phyloP scores from a whole-genome alignment of 2,888 invertebrate genomes.

The Perizoma flavofasciatum region DNA sequence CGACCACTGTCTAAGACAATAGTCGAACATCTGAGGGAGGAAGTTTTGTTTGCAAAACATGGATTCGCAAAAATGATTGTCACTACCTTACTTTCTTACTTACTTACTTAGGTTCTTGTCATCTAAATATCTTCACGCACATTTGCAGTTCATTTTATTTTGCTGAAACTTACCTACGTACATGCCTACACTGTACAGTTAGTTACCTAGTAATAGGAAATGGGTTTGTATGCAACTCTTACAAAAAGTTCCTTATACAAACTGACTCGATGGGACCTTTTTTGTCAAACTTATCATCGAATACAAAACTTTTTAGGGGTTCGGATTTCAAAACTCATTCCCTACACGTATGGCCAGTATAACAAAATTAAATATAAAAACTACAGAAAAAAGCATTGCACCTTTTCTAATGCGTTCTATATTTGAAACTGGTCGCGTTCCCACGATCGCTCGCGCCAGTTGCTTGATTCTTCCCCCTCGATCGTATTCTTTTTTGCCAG shows the following conservation, averaged over 20 bases:
- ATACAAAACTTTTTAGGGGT: conserved; percentile 47
- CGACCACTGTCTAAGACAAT: too few relatives aligned
- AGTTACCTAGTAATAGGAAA: conserved; percentile 9
- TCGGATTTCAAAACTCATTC: conserved; percentile 71
- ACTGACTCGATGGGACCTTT: conserved; percentile 20
- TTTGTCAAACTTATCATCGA: conserved; percentile 37
- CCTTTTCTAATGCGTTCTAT: conserved; percentile 82
- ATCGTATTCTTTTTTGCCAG: conserved; percentile 64
- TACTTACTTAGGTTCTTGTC: too few relatives aligned
- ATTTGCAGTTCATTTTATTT: too few relatives aligned
- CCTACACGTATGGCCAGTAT: conserved; percentile 61
- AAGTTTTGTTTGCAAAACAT: too few relatives aligned
- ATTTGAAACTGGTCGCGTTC: conserved; percentile 80
- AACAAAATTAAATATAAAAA: conserved; percentile 60
- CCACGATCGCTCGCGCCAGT: conserved; percentile 83
- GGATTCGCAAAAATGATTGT: too few relatives aligned
- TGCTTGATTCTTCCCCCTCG: conserved; percentile 74
- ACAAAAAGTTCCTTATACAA: conserved; percentile 22
- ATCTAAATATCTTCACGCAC: too few relatives aligned
- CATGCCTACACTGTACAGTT: too few relatives aligned
- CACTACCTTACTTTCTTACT: too few relatives aligned
- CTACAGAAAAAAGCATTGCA: conserved; percentile 75
- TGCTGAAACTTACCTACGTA: too few relatives aligned
- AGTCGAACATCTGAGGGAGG: too few relatives aligned
- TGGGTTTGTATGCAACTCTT: conserved; percentile 6